phyloP scores from a whole-genome alignment of 2,797 vertebrate genomes.

The Acanthurus lineatus region DNA sequence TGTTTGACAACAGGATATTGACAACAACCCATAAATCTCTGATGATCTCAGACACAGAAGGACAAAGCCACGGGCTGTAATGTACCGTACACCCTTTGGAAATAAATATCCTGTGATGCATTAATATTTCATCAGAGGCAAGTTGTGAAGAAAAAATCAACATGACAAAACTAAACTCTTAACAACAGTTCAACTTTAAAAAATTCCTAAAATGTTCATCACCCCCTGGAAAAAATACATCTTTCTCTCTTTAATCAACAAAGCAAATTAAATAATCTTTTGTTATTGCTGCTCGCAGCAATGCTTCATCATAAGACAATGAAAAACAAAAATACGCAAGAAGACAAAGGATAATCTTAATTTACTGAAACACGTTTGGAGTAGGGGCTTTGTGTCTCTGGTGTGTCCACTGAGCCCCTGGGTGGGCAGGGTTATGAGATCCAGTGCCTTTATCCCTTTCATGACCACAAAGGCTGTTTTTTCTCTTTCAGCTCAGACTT shows the following conservation, averaged over 20 bases:
- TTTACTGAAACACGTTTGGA: constrained; percentile 84
- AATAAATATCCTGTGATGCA: constrained; percentile 24
- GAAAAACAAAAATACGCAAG: constrained; percentile 88
- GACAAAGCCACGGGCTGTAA: constrained; percentile 55
- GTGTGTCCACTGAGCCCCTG: constrained; percentile 26
- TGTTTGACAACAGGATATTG: constrained; percentile 29
- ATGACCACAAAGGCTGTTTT: constrained; percentile 35
- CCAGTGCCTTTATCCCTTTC: constrained; percentile 64
- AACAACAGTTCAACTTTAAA: constrained; percentile 76
- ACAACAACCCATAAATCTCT: constrained; percentile 15
- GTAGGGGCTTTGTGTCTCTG: constrained; percentile 51
- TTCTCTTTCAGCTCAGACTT: constrained; percentile 32
- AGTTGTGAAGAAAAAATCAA: constrained; percentile 69
- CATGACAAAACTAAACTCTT: constrained; percentile 56
- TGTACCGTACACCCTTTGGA: constrained; percentile 37
- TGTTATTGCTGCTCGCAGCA: constrained; percentile 96
- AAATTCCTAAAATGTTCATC: constrained; percentile 72
- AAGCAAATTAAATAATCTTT: constrained; percentile 92
- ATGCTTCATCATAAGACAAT: constrained; percentile 84
- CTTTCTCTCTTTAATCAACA: constrained; percentile 79
- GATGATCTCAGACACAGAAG: constrained; percentile 54
- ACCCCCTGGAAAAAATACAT: constrained; percentile 72
- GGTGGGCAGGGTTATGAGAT: constrained; percentile 43
- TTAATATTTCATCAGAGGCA: constrained; percentile 38
- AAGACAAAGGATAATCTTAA: constrained; percentile 84